Evolutionary conservation across 2,113 vertebrate species (phyloP), one percentile per base, ranked within the genome.

Genomic region (Geococcyx californianus): DNA sequence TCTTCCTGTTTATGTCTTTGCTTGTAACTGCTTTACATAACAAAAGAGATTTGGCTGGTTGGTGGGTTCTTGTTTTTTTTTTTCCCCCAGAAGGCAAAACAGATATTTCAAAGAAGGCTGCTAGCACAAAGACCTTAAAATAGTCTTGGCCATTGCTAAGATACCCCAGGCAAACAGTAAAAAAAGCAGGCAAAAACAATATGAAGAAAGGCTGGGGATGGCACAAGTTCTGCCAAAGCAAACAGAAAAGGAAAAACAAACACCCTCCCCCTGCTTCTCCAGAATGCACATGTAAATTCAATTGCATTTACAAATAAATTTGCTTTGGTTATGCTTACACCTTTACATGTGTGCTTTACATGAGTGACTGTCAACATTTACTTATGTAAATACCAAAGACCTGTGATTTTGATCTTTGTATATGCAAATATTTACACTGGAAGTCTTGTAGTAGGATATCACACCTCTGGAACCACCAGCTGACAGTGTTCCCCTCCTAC

Each of bases 291-390:
- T 93, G 93, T 78, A 95, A 88, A 93, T 94, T 92, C 88, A 94
- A 92, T 87, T 11, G 6, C 90, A 92, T 95, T 92, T 92, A 94
- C 90, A 96, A 97, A 93, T 92, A 95, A 72, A 89, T 93, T 95
- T 93, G 52, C 85, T 93, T 93, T 86, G 76, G 79, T 92, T 96
- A 38, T 68, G 83, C 92, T 96, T 95, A 81, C 85, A 95, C 76
- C 93, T 93, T 92, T 95, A 94, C 91, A 91, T 75, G 93, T 94
- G 89, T 94, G 74, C 91, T 91, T 90, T 95, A 64, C 81, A 75
- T 44, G 75, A 88, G 63, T 64, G 82, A 92, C 84, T 95, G 94
- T 96, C 93, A 96, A 96, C 94, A 94, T 97, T 96, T 94, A 95
- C 94, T 96, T 90, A 94, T 68, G 88, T 81, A 96, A 96, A 96